These are phyloP conservation scores for Lophius americanus DNA, from an alignment of 2,797 vertebrate genomes.

Conservation along the genomic window DNA sequence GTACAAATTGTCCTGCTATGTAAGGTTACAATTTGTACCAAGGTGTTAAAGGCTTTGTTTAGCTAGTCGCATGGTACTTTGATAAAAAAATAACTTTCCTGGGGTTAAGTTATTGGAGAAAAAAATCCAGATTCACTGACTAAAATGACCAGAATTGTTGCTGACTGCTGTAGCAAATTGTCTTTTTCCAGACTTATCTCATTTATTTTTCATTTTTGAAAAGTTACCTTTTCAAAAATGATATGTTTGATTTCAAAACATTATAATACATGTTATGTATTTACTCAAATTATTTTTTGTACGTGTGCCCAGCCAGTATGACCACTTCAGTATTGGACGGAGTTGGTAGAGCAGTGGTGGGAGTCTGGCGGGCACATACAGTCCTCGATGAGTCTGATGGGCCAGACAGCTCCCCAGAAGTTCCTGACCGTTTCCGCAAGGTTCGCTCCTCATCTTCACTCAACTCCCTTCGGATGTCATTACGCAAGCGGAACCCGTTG, in stretches of 20 bases:
- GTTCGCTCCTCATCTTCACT: constrained; percentile 81
- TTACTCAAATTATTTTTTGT: not conserved
- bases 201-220: not conserved
- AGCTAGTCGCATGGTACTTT: too few species aligned
- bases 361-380: constrained; percentile 84
- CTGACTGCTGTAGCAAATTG: too few species aligned
- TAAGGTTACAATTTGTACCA: too few species aligned
- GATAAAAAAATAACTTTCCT: too few species aligned
- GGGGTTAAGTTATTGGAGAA: too few species aligned
- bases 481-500: constrained; percentile 88
- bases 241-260: not conserved
- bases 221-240: constrained; percentile 1
- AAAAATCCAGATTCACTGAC: too few species aligned
- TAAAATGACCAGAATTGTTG: too few species aligned
- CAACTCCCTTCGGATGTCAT: constrained; percentile 85
- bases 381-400: constrained; percentile 83
- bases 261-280: not conserved
- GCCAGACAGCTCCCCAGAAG: constrained; percentile 78
- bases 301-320: constrained; percentile 32
- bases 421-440: constrained; percentile 76
- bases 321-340: constrained; percentile 79
- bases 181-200: too few species aligned
- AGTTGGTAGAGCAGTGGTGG: constrained; percentile 71
- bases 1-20: too few species aligned
- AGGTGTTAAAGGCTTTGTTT: too few species aligned